A percentile compares a stretch with the other conserved stretches of the same genome.
These are phyloP conservation scores for Amblyjoppa proteus DNA, from an alignment of 2,888 invertebrate genomes.

Conservation along the genomic window DNA sequence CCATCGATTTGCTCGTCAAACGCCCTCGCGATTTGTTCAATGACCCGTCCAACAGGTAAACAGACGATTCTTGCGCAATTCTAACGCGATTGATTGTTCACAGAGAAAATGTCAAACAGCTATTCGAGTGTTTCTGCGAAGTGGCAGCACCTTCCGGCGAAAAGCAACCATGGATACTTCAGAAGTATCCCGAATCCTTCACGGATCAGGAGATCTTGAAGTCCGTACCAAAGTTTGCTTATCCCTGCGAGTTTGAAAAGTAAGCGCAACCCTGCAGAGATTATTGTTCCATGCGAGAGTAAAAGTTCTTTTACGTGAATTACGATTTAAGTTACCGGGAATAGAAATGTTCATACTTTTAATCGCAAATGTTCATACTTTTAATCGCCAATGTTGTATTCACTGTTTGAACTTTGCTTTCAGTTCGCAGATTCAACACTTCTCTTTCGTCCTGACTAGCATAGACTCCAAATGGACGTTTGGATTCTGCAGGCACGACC, in stretches of 20 bases:
- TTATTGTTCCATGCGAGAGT: background rate
- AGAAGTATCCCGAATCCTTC: constrained; percentile 94
- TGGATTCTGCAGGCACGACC: constrained; percentile 98
- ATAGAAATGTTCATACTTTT: background rate
- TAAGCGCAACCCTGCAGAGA: constrained; percentile 84
- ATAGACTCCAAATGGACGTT: constrained; percentile 98
- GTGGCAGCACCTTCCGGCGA: constrained; percentile 89
- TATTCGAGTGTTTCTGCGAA: constrained; percentile 94
- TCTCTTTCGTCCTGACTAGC: constrained; percentile 98
- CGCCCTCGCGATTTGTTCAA: background rate
- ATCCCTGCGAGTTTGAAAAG: constrained; percentile 93
- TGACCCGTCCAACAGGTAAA: background rate
- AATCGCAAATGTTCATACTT: background rate
- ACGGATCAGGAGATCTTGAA: constrained; percentile 94
- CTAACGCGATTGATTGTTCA: constrained; percentile 49
- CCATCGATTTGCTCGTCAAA: background rate
- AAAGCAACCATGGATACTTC: constrained; percentile 90
- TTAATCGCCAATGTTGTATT: background rate
- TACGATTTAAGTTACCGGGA: background rate
- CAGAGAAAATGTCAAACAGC: constrained; percentile 92
- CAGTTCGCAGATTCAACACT: constrained; percentile 95
- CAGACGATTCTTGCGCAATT: background rate
- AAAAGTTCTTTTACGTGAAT: background rate
- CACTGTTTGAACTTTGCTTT: constrained; percentile 81
- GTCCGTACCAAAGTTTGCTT: constrained; percentile 96